Percentiles rank a stretch among this genome's conserved stretches.
Evolutionary conservation across 2,113 vertebrate genomes (phyloP).

Genomic region (Xenopus borealis): DNA sequence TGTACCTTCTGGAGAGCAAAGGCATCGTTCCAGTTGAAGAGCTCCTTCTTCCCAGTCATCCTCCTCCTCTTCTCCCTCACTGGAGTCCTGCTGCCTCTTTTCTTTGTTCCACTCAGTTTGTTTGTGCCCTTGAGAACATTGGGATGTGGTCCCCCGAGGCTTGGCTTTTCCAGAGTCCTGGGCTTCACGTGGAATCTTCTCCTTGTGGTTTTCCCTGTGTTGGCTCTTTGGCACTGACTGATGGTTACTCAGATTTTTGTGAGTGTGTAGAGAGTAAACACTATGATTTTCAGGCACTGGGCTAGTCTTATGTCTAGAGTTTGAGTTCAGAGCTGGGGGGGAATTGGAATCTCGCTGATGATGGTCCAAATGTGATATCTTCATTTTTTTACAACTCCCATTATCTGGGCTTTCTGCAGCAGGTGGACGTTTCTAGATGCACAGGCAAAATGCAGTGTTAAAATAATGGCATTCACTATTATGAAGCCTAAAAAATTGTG

Average conservation of each 20-base stretch:
- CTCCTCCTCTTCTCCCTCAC: slow-evolving; percentile 50
- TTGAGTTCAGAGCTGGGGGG: slow-evolving; percentile 46
- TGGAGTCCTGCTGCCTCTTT: slow-evolving; percentile 57
- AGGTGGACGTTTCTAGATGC: slow-evolving; percentile 67
- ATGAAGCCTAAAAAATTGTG: no score
- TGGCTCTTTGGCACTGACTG: slow-evolving; percentile 3
- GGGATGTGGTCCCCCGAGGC: slow-evolving; percentile 27
- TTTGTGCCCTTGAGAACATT: slow-evolving; percentile 65
- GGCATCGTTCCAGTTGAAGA: slow-evolving; percentile 61
- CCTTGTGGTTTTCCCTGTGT: slow-evolving; percentile 1
- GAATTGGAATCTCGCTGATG: slow-evolving; percentile 54
- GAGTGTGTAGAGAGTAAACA: slow-evolving; percentile 53
- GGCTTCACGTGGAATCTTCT: slow-evolving; percentile 2
- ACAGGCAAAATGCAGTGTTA: neutral
- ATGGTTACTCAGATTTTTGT: slow-evolving; percentile 53
- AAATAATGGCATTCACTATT: no score
- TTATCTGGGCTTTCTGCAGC: slow-evolving; percentile 58
- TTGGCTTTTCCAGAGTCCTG: slow-evolving; percentile 8
- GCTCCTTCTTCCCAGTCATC: slow-evolving; percentile 65
- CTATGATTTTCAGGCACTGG: slow-evolving; percentile 56
- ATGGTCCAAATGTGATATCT: slow-evolving; percentile 55
- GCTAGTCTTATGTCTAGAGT: neutral
- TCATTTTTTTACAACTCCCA: slow-evolving; percentile 68
- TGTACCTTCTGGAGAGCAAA: slow-evolving; percentile 65
- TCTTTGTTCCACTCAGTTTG: slow-evolving; percentile 71